Base-by-base conservation (phyloP, 2,113 vertebrate species). In the Pavo muticus region DNA sequence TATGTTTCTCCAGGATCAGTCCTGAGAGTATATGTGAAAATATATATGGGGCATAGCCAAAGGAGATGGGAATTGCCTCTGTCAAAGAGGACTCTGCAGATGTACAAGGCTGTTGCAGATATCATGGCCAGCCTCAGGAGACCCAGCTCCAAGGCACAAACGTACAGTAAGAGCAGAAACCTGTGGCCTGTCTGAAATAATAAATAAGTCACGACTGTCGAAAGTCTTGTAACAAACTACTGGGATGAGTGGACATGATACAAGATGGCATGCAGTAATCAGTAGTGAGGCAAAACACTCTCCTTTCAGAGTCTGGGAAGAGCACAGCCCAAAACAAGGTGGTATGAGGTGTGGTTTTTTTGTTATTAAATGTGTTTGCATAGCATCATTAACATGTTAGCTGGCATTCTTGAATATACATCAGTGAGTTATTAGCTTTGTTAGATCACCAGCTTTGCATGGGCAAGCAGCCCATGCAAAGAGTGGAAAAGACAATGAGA, bases 91-190 rank as follows among this genome's bases (percentile, higher is more conserved):
- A 35, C 30, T 70, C 63, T 72, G 45, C 25, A 67, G 76, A 12
- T 14, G 20, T 5, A 11, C 25, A 39, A 21, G 25, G 50, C 32
- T 6, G 2, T 13, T 0, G 0, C n/a, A 37, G 47, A 8, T 32
- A 32, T 11, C 25, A 11, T 3, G 8, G 29, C 4, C 40, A 77
- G 29, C 42, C 37, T 59, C 37, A 32, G 47, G 24, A 68, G 3
- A 45, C 5, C 37, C 65, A 72, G 15, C 6, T 14, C 13, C 20
- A 32, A 37, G 20, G 40, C 19, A 64, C 29, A 77, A 59, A 29
- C 39, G 14, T 37, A 45, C 23, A 37, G 10, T 24, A 21, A 42
- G 60, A 78, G n/a, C 48, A 82, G 60, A 64, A 89, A 86, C 9
- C 15, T 47, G 3, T 23, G 42, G 13, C 16, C 10, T 82, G 17